Evolutionary conservation across 2,797 vertebrate species (phyloP), one percentile per base, ranked within the genome.

Genomic region (Scarus forsteni): DNA sequence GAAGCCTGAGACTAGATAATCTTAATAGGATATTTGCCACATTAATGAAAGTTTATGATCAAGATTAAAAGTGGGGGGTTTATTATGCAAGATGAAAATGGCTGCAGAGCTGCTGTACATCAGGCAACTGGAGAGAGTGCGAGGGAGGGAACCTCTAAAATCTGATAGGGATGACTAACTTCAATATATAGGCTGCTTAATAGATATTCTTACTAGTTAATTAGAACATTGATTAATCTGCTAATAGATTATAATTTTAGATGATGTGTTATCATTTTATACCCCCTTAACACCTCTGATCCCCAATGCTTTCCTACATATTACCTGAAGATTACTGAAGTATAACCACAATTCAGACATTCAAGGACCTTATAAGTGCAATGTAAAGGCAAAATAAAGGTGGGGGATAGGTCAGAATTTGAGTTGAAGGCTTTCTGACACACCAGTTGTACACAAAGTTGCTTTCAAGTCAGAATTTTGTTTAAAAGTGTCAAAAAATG

Each of bases 191-290:
- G 78, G 64, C 15, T 46, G 35, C 68, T 67, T 88, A 81, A 86
- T 59, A 74, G 60, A 73, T 68, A 69, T 53, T 68, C 54, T 78
- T 70, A 75, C 75, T 50, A 66, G 62, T 60, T 82, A 84, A 89
- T 90, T 86, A 81, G 15, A 43, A 42, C 11, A 64, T 52, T 75
- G 77, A 90, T 86, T 76, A 81, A 81, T 77, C 65, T 49, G 50
- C 38, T 71, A 70, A 87, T 66, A 68, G 59, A 57, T 73, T 54
- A 60, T 78, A 53, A 54, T 73, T 72, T 70, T 18, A 57, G 50
- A 77, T 85, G 3, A 40, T 59, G 69, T 73, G 49, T 73, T 81
- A 62, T 70, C 19, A 70, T 69, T 80, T 64, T 58, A 72, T 16
- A 60, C 57, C 74, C 70, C 72, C 45, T 55, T 64, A 64, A 79